phyloP scores from a whole-genome alignment of 1,140 invertebrate genomes.

The Venturia canescens region DNA sequence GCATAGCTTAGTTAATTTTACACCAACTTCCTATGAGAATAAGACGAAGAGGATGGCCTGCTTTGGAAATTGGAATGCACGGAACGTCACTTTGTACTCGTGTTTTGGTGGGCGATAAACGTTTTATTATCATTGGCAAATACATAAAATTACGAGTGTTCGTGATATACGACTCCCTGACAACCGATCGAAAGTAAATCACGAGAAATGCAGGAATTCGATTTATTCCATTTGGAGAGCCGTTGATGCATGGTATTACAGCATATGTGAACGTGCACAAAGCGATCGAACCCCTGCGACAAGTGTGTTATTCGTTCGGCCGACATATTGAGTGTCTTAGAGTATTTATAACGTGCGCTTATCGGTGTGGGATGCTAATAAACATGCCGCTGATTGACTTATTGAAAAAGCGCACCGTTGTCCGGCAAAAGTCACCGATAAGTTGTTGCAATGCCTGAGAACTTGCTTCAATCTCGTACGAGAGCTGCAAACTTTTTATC shows the following conservation, averaged over 20 bases:
- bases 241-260: neutral
- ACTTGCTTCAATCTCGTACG: no score
- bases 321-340: slow-evolving; percentile 30
- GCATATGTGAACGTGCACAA: neutral
- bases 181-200: slow-evolving; percentile 28
- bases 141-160: neutral
- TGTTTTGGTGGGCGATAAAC: neutral
- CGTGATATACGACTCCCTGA: neutral
- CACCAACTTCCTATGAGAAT: no score
- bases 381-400: slow-evolving; percentile 28
- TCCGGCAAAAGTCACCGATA: neutral
- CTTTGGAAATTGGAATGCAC: neutral
- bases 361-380: slow-evolving; percentile 32
- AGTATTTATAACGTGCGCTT: slow-evolving; percentile 35
- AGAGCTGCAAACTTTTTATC: no score
- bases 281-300: neutral
- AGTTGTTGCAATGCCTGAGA: no score
- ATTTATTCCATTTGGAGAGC: slow-evolving; percentile 5
- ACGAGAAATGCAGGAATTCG: slow-evolving; percentile 17
- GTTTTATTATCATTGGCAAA: neutral
- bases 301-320: slow-evolving; percentile 7
- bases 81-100: neutral
- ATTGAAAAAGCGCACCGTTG: slow-evolving; percentile 27
- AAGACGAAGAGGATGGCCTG: neutral
- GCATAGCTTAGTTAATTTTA: no score